Base-by-base conservation (phyloP, 2,797 vertebrate genomes). In the Kryptopterus vitreolus region DNA sequence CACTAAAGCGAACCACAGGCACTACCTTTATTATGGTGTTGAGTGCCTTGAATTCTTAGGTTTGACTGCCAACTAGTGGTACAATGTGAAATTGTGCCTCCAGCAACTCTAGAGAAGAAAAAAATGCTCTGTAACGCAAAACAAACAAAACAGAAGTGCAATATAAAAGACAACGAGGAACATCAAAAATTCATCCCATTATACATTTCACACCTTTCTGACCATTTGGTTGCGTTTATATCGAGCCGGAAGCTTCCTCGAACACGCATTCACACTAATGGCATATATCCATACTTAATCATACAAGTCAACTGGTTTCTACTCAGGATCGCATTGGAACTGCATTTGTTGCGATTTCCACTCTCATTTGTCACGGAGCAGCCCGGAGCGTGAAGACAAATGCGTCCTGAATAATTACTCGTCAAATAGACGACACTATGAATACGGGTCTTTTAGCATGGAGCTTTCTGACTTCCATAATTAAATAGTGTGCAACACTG, bases 1-100 rank as follows among this genome's bases (percentile, higher is more conserved):
- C 61, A 80, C 53, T 69, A 31, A n/a, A 62, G 29, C 35, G 53
- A n/a, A 66, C 52, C 38, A 50, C 55, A 80, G 29, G 10, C 6
- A 24, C 26, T 26, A 57, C 3, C 62, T 79, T 24, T 52, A 20
- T 68, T 68, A 79, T 48, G 18, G 70, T 53, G 12, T 58, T 16
- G 16, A 73, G 50, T 22, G 48, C 31, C 31, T 66, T 76, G 61
- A 87, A 85, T 38, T 73, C 79, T 83, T 83, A 82, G 83, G 43
- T 83, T 84, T 82, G 68, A 78, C 70, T 85, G 83, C 79, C 70
- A 80, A 86, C 81, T 87, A 87, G 84, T 86, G 86, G 83, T 76
- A 4, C 58, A 50, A 50, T 62, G 0, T 73, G 61, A 29, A 26
- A 75, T 38, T 79, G 59, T 70, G 9, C 15, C 65, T 72, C 52